A percentile compares a stretch with the other conserved stretches of the same genome.
Conservation (phyloP, 2,888 invertebrate species). For the Melikaiella ostensackeni region DNA sequence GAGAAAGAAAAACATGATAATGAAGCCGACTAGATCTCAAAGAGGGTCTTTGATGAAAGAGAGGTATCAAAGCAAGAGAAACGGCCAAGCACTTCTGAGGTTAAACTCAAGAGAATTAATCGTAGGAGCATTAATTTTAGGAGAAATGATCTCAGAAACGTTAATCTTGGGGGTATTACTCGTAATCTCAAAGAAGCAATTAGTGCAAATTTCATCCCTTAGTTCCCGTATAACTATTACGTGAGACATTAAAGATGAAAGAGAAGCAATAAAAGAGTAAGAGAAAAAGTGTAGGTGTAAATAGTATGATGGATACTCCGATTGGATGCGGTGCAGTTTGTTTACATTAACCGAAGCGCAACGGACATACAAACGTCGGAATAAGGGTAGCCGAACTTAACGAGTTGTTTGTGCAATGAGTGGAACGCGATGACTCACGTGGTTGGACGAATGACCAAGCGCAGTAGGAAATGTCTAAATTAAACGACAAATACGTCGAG, state of each 20-base stretch:
- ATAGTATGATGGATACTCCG: neutral
- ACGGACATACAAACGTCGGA: constrained; percentile 39
- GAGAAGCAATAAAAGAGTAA: neutral
- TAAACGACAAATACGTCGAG: constrained; percentile 74
- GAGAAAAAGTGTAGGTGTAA: neutral
- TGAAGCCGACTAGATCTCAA: neutral
- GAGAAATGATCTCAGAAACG: neutral
- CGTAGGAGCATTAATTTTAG: neutral
- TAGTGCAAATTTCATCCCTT: neutral
- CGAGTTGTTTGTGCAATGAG: constrained; percentile 64
- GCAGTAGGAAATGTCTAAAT: constrained; percentile 70
- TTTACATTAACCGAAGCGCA: neutral
- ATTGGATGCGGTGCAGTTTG: neutral
- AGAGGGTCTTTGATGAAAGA: constrained; percentile 8
- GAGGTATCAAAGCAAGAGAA: neutral
- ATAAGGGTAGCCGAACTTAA: constrained; percentile 61
- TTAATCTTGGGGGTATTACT: constrained; percentile 3
- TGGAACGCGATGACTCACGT: constrained; percentile 62
- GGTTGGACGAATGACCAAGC: constrained; percentile 54
- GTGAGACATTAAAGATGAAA: neutral
- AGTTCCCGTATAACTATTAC: neutral
- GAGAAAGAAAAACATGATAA: constrained; percentile 24
- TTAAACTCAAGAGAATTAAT: constrained; percentile 18
- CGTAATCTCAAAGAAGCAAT: constrained; percentile 13
- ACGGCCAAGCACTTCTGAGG: constrained; percentile 1